Base-by-base conservation (phyloP, 2,113 vertebrate genomes). In the Pteropus alecto region DNA sequence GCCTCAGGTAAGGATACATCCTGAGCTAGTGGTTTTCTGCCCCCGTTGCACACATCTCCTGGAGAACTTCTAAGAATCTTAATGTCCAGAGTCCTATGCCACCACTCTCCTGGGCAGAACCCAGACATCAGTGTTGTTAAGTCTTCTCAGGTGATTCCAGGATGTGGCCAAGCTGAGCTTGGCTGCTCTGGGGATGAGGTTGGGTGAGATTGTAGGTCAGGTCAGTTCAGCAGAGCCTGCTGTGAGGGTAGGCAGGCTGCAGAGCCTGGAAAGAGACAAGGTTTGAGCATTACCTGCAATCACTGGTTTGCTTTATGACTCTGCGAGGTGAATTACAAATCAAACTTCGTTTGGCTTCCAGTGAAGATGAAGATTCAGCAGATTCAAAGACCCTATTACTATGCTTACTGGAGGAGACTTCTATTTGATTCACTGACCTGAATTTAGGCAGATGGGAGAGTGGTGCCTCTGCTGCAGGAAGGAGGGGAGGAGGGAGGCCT, bases 341-440 rank as follows among this genome's bases (percentile, higher is more conserved):
- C 94, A 95, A 89, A 96, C 88, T 82, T 95, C 85, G 56, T 95
- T 91, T 96, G 93, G 67, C 82, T 97, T 58, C 48, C 83, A 94
- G 73, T 68, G 71, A 94, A 91, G 81, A 91, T 93, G 95, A 96
- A 94, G 94, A 93, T 74, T 97, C 97, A 97, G 93, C 91, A 96
- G 65, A 85, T 96, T 93, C 19, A 0, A 79, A 95, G 85, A 22
- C 46, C 28, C 67, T 30, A 65, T 98, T 94, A 91, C 91, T 88
- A 97, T 58, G 73, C 88, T 79, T 54, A 35, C 4, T 41, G 88
- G 73, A 85, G 86, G 60, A 79, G 73, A 78, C 2, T 54, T 54
- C n/a, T 5, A 0, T 68, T 43, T 28, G 48, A 88, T 77, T 84
- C 65, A 61, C 9, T 2, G 46, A 35, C 1, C 0, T 51, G 77